A percentile compares a stretch with the other conserved stretches of the same genome.
These are phyloP conservation scores for Spinus pinus DNA, from an alignment of 2,797 vertebrate species.

Conservation along the genomic window DNA sequence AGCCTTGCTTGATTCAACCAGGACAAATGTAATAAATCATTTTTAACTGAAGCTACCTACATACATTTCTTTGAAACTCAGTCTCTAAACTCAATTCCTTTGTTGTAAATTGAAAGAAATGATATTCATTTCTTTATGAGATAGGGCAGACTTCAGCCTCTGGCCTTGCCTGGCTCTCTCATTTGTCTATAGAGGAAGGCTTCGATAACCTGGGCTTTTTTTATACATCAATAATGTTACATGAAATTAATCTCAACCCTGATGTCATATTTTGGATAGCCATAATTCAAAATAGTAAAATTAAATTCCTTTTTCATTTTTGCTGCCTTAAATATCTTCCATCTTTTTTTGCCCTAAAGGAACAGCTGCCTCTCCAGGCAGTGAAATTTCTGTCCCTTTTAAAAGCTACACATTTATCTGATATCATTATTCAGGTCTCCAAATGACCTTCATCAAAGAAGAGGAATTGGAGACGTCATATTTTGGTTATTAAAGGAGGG, in stretches of 20 bases:
- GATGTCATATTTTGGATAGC: background rate
- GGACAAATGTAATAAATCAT: background rate
- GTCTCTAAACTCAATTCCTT: background rate
- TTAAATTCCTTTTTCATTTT: background rate
- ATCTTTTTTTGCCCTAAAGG: background rate
- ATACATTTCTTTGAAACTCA: background rate
- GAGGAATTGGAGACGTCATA: background rate
- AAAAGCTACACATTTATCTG: background rate
- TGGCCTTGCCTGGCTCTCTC: background rate
- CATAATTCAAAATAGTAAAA: constrained; percentile 4
- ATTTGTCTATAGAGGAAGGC: background rate
- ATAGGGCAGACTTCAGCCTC: background rate
- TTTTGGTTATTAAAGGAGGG: background rate
- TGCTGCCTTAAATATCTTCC: background rate
- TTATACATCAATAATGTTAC: background rate
- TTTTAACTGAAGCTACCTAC: background rate
- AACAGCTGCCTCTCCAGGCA: background rate
- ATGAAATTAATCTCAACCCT: background rate
- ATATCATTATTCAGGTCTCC: background rate
- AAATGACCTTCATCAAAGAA: background rate
- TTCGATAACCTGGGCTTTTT: background rate
- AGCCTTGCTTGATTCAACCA: background rate
- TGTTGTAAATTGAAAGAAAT: background rate
- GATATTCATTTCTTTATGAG: background rate
- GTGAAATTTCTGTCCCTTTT: constrained; percentile 3